Base-by-base conservation (phyloP, 1,140 invertebrate species). In the Andrena cerasifolii region DNA sequence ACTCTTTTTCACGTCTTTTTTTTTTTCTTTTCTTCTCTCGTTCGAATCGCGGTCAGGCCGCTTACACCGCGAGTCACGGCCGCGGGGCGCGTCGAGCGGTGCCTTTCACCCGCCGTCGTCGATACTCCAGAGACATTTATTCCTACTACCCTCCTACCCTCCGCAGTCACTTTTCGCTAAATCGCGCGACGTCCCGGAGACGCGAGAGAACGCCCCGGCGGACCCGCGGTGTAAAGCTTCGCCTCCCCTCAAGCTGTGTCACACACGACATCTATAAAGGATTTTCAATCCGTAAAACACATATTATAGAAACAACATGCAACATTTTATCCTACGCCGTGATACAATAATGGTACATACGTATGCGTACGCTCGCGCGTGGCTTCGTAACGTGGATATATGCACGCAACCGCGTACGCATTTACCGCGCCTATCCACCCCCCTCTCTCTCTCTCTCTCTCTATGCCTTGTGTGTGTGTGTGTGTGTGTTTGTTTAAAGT, bases 261-360 rank as follows among this genome's bases (percentile, higher is more conserved):
- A 88, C 86, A 89, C 88, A 91, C 87, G 88, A 91, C 87, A 90
- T 90, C 83, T 86, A 91, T 90, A 86, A 89, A 90, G 88, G 90
- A 90, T 91, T 90, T 88, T 89, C 80, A 89, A 89, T 89, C 88
- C 87, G 78, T 89, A 88, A 91, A 91, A 92, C 91, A 92, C 91
- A 90, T 90, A 92, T 91, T 90, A 92, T 91, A 89, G 91, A 89
- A 92, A 92, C 89, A 92, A 92, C 90, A 92, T 92, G 89, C 90
- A 92, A 92, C 90, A 92, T 91, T 92, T 92, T 91, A 91, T 85
- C 85, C 90, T 92, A 91, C 84, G 79, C 82, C 86, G 84, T 90
- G 86, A 87, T 91, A 90, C 80, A 87, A 89, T 91, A 86, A 87
- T 85, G 78, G 77, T 84, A 80, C 80, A 78, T 86, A 83, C 78